A percentile compares a stretch with the other conserved stretches of the same genome.
These are phyloP conservation scores for Dicrurus megarhynchus DNA, from an alignment of 2,113 vertebrate species.

Conservation along the genomic window DNA sequence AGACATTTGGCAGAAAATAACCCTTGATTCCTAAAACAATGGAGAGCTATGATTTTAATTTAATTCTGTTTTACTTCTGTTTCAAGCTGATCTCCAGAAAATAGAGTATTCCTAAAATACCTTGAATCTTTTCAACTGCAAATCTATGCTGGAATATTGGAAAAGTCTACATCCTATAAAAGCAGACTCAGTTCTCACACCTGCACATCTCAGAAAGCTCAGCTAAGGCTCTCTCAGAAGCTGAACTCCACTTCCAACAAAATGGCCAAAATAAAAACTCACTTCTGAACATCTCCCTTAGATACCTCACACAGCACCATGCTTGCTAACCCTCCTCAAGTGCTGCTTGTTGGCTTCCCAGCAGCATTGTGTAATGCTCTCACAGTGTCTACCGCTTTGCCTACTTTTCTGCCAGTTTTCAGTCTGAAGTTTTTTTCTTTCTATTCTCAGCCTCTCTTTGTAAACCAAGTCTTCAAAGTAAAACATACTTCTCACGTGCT, in stretches of 20 bases:
- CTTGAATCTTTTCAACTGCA: neutral
- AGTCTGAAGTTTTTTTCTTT: neutral
- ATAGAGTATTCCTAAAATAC: neutral
- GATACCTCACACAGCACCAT: neutral
- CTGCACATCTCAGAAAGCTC: neutral
- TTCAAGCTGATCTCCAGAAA: neutral
- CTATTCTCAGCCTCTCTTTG: neutral
- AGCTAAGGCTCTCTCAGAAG: neutral
- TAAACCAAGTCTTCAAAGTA: neutral
- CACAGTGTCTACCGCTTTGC: neutral
- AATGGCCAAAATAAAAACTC: neutral
- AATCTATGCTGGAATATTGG: neutral
- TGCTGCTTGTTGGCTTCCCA: neutral
- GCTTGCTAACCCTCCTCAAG: neutral
- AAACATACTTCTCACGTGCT: neutral
- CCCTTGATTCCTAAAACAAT: neutral
- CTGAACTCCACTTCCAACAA: neutral
- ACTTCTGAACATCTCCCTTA: neutral
- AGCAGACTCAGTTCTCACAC: neutral
- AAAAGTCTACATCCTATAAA: neutral
- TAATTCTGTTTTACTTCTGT: neutral
- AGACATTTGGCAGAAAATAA: constrained; percentile 15
- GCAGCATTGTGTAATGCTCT: neutral
- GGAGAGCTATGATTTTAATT: constrained; percentile 16
- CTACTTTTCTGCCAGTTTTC: neutral